Percentiles rank a stretch among this genome's conserved stretches.
Conservation (phyloP, 2,113 vertebrate genomes). For the Saimiri boliviensis region DNA sequence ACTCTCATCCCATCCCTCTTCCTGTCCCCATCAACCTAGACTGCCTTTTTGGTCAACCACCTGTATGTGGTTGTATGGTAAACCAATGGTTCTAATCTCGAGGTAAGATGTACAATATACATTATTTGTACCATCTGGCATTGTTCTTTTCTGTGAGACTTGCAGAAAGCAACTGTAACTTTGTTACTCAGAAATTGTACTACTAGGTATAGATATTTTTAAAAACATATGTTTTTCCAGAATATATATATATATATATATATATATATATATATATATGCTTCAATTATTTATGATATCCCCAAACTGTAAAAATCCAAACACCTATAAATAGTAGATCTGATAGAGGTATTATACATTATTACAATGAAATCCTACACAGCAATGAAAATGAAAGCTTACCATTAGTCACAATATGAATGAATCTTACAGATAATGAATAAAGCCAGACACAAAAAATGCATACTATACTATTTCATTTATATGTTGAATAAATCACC, state of each 20-base stretch:
- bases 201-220: neutral
- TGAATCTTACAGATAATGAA: neutral
- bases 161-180: slow-evolving; percentile 4
- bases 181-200: slow-evolving; percentile 1
- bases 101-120: neutral
- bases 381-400: neutral
- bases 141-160: neutral
- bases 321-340: neutral
- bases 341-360: neutral
- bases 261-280: neutral
- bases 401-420: neutral
- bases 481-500: neutral
- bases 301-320: slow-evolving; percentile 34
- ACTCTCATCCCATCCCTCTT: neutral
- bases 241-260: neutral
- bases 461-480: neutral
- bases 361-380: neutral
- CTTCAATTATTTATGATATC: neutral
- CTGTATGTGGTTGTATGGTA: neutral
- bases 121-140: neutral
- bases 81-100: neutral
- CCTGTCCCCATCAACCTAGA: neutral
- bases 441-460: neutral
- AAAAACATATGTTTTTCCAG: neutral
- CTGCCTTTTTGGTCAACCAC: neutral